Evolutionary conservation across 2,113 vertebrate species (phyloP), one percentile per base, ranked within the genome.

Genomic region (Phalacrocorax carbo): DNA sequence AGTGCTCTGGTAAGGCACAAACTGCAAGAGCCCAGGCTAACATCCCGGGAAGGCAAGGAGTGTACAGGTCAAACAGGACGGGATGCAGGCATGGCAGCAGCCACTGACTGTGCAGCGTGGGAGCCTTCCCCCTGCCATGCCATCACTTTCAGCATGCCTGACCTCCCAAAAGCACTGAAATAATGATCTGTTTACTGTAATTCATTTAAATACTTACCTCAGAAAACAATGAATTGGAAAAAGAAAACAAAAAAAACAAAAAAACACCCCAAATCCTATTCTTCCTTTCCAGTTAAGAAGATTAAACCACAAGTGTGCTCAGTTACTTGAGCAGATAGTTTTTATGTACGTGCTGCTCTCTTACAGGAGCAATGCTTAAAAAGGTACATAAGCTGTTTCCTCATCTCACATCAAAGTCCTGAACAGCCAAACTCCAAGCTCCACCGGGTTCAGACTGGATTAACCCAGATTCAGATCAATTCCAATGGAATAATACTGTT

Each of bases 101-200:
- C 15, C 21, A 55, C 51, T 1, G 2, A 51, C 46, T 2, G 2
- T 5, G 18, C 29, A 15, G 34, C 0, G 0, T 1, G 2, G 62
- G 26, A 68, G 22, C 25, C 40, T 34, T 60, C 8, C n/a, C 32
- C n/a, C 34, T 36, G 20, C 14, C 29, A 66, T 0, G 2, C 8
- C 29, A 21, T 58, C 5, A 0, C 23, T 58, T 76, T 66, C 51
- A 65, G 46, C 11, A 23, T 18, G 9, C 17, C 40, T 27, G 18
- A 82, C 18, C 42, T 62, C 72, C n/a, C 54, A 52, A 61, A 78
- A 83, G 11, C 69, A 81, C 7, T 15, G 11, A 64, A 36, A 10
- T 29, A 49, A 26, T 10, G 16, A 42, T 1, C 2, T 12, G 12
- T 12, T 89, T 26, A 65, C 32, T 51, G 13, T 15, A 64, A 83